These are phyloP conservation scores for Danio aesculapii DNA, from an alignment of 2,797 vertebrate species.

Conservation along the genomic window DNA sequence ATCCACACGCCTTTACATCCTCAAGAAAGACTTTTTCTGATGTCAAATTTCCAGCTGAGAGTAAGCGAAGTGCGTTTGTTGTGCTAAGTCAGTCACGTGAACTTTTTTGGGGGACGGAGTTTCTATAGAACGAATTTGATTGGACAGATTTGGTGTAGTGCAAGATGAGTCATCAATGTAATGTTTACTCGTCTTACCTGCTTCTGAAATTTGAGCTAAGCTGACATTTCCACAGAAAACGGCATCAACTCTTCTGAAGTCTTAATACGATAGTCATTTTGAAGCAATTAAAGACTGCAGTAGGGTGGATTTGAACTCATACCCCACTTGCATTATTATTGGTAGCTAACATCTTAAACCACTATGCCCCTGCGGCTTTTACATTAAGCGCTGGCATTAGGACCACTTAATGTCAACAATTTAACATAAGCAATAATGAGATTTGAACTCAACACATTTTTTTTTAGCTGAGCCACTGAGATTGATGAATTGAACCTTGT, in stretches of 20 bases:
- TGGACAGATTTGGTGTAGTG: conserved; percentile 75
- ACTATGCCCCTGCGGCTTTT: neutral
- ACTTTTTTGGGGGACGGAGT: neutral
- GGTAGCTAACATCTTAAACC: too few relatives aligned
- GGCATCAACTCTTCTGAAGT: neutral
- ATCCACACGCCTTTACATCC: conserved; percentile 84
- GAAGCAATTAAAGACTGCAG: too few relatives aligned
- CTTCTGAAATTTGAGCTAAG: conserved; percentile 93
- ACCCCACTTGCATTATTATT: too few relatives aligned
- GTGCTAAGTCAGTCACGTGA: neutral
- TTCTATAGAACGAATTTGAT: neutral
- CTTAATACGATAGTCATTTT: too few relatives aligned
- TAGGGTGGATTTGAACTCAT: too few relatives aligned
- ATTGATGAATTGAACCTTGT: neutral
- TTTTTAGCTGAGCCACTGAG: neutral
- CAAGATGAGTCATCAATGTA: conserved; percentile 79
- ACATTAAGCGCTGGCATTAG: neutral
- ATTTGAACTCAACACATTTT: neutral
- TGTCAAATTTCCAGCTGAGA: neutral
- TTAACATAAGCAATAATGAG: neutral
- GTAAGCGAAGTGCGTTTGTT: conserved; percentile 75
- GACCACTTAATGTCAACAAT: neutral
- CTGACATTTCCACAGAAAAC: conserved; percentile 66
- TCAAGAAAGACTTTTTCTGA: conserved; percentile 87
- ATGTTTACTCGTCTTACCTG: conserved; percentile 93